Conservation (phyloP, 1,140 invertebrate species). For the Limonius californicus region DNA sequence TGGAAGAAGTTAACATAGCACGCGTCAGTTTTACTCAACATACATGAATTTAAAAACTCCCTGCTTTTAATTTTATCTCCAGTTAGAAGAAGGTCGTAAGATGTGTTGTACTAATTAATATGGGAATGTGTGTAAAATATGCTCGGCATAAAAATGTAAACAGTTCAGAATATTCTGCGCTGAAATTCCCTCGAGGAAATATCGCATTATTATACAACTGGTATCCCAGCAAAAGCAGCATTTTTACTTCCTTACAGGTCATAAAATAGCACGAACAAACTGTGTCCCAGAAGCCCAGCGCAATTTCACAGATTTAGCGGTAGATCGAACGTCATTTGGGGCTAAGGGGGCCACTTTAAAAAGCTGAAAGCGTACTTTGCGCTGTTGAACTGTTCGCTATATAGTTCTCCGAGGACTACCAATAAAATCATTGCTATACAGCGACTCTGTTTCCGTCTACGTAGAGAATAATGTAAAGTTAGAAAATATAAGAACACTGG, state of each 20-base stretch:
- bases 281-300: constrained; percentile 37
- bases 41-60: not conserved
- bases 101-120: not conserved
- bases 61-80: not conserved
- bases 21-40: not conserved
- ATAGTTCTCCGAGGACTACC: constrained; percentile 36
- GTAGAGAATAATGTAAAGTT: no score
- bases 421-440: constrained; percentile 42
- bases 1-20: not conserved
- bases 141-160: not conserved
- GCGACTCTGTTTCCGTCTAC: not conserved
- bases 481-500: no score
- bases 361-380: constrained; percentile 47
- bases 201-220: not conserved
- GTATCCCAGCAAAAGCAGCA: not conserved
- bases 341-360: constrained; percentile 46
- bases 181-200: not conserved
- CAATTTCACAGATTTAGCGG: constrained; percentile 45
- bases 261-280: constrained; percentile 21
- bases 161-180: not conserved
- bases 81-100: not conserved
- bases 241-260: constrained; percentile 19
- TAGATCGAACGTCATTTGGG: constrained; percentile 46
- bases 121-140: not conserved
- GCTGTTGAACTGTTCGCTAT: constrained; percentile 34